phyloP scores from a whole-genome alignment of 2,113 vertebrate genomes.

The Sarotherodon lohbergeri region DNA sequence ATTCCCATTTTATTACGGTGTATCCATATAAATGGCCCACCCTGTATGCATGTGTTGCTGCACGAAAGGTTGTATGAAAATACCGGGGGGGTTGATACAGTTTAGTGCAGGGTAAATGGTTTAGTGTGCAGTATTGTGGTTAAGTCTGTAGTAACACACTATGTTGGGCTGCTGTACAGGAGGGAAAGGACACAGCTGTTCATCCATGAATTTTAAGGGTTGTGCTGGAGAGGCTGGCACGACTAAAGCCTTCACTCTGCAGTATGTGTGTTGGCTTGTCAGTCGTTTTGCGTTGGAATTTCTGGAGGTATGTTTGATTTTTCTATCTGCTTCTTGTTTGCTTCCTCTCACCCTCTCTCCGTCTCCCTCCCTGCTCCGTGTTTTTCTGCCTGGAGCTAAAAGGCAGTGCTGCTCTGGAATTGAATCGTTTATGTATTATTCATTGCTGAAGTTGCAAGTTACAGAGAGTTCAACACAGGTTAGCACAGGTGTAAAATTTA shows the following conservation, averaged over 20 bases:
- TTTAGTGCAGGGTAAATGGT: background rate
- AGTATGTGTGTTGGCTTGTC: constrained; percentile 50
- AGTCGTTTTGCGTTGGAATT: constrained; percentile 31
- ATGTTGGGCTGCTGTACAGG: background rate
- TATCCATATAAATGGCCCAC: no score
- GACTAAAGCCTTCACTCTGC: background rate
- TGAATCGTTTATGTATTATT: constrained; percentile 2
- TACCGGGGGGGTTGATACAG: background rate
- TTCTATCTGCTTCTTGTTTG: background rate
- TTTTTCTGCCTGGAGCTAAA: constrained; percentile 21
- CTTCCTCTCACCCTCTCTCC: background rate
- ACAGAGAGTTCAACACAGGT: constrained; percentile 18
- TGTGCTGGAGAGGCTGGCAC: background rate
- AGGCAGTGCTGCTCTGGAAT: background rate
- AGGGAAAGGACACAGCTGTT: background rate
- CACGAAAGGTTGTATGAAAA: background rate
- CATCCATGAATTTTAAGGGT: background rate
- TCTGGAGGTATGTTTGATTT: background rate
- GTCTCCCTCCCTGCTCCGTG: background rate
- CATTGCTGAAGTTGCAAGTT: background rate
- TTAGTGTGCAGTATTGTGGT: background rate
- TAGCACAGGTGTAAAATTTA: background rate
- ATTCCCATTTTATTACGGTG: no score
- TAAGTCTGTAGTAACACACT: background rate
- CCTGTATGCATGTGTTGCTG: background rate